A percentile compares a stretch with the other conserved stretches of the same genome.
Evolutionary conservation across 1,140 invertebrate species (phyloP).

Genomic region (Apis mellifera): DNA sequence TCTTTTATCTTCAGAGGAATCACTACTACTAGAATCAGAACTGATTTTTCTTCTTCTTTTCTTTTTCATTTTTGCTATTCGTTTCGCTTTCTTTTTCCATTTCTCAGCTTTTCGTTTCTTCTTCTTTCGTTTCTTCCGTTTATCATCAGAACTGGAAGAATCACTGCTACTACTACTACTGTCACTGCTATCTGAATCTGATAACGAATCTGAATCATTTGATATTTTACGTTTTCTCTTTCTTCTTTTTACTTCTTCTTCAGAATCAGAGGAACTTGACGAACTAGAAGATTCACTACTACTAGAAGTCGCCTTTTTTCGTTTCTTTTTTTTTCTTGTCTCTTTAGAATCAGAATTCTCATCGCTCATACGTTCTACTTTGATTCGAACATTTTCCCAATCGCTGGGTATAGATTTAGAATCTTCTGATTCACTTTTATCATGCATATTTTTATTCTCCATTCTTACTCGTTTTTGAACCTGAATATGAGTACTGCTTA

Average conservation of each 20-base stretch:
- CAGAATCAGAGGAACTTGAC: conserved; percentile 73
- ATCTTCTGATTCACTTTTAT: conserved; percentile 54
- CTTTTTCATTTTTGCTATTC: conserved; percentile 50
- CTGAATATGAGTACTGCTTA: conserved; percentile 23
- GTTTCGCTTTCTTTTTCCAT: conserved; percentile 64
- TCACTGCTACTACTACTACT: conserved; percentile 68
- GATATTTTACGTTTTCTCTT: conserved; percentile 60
- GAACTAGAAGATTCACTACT: conserved; percentile 73
- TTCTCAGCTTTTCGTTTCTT: conserved; percentile 69
- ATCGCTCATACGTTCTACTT: conserved; percentile 73
- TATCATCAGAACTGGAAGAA: conserved; percentile 68
- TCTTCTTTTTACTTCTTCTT: conserved; percentile 64
- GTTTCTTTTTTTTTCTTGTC: conserved; percentile 60
- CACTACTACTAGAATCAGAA: conserved; percentile 73
- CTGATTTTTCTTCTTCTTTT: conserved; percentile 67
- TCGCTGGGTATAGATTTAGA: conserved; percentile 70
- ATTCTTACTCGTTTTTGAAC: background rate
- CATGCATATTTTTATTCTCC: background rate
- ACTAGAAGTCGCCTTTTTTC: conserved; percentile 64
- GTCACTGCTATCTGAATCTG: conserved; percentile 70
- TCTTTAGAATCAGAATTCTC: conserved; percentile 58
- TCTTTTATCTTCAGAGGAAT: conserved; percentile 61
- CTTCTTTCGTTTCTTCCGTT: conserved; percentile 61
- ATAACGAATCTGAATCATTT: conserved; percentile 55
- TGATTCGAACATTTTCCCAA: conserved; percentile 74